Conservation (phyloP, 2,888 invertebrate species). For the Gandaritis pyraliata region DNA sequence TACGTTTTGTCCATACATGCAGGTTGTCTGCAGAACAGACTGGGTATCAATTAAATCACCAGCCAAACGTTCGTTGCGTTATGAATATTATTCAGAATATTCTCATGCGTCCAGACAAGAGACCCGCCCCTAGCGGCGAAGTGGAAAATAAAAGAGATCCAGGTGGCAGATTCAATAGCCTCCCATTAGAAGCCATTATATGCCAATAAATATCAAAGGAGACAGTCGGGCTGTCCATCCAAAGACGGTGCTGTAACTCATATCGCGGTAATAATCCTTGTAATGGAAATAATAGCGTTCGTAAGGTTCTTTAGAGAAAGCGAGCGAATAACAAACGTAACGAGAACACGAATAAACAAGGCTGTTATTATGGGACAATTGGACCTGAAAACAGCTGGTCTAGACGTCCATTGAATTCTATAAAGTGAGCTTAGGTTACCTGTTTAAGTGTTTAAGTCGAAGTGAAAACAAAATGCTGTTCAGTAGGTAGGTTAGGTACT, state of each 20-base stretch:
- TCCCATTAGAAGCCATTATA: constrained; percentile 82
- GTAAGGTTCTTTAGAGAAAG: constrained; percentile 48
- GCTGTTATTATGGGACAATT: constrained; percentile 36
- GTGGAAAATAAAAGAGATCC: constrained; percentile 72
- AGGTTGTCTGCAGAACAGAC: constrained; percentile 56
- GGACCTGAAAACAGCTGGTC: constrained; percentile 28
- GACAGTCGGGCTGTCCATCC: constrained; percentile 73
- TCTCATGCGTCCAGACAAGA: constrained; percentile 59
- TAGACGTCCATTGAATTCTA: constrained; percentile 31
- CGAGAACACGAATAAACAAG: constrained; percentile 38
- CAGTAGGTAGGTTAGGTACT: neutral
- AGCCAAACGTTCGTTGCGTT: constrained; percentile 61
- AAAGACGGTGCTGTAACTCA: constrained; percentile 73
- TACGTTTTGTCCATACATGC: constrained; percentile 72
- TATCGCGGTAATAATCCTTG: constrained; percentile 69
- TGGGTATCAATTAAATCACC: constrained; percentile 75
- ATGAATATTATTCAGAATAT: constrained; percentile 82
- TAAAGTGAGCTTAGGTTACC: constrained; percentile 23
- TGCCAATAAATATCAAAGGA: constrained; percentile 79
- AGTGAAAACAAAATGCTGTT: constrained; percentile 11
- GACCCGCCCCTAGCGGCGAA: constrained; percentile 56
- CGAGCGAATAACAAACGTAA: constrained; percentile 45
- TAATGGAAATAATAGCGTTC: constrained; percentile 67
- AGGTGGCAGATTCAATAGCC: constrained; percentile 82
- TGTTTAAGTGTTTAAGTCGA: constrained; percentile 18